These are phyloP conservation scores for Apodemus sylvaticus DNA, from an alignment of 2,113 vertebrate species.

Conservation along the genomic window DNA sequence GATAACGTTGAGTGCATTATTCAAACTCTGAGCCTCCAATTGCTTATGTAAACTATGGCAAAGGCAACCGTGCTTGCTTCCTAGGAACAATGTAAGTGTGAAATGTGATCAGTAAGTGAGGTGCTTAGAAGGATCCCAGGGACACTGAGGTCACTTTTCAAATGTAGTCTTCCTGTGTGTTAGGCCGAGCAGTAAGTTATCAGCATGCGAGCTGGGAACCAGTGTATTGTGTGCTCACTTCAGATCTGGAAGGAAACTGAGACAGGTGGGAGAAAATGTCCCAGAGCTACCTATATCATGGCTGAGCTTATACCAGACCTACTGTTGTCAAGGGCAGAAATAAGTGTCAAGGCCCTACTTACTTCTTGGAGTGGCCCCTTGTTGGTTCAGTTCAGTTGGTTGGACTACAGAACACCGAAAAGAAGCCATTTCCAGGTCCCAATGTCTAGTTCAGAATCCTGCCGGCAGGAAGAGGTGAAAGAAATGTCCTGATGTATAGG, in stretches of 20 bases:
- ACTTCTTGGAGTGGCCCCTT: neutral
- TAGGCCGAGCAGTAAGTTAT: too few species aligned
- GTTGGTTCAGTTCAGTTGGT: too few species aligned
- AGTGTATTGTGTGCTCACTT: too few species aligned
- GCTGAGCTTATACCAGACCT: neutral
- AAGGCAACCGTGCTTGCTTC: neutral
- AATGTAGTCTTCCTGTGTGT: neutral
- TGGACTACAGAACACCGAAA: neutral
- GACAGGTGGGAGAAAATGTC: fast-evolving
- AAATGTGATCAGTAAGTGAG: neutral
- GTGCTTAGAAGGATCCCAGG: neutral
- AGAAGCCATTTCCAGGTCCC: neutral
- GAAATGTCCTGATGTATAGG: neutral
- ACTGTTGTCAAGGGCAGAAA: neutral
- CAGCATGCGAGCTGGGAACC: fast-evolving
- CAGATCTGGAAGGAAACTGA: neutral
- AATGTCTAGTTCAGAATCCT: neutral
- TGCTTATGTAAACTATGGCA: neutral
- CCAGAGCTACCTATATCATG: neutral
- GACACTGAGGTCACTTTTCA: neutral
- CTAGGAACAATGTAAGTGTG: too few species aligned
- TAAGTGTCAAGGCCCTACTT: neutral
- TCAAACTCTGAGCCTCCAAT: neutral
- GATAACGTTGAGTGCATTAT: neutral
- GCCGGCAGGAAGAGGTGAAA: fast-evolving